A percentile compares a stretch with the other conserved stretches of the same genome.
Evolutionary conservation across 1,140 invertebrate genomes (phyloP).

Genomic region (Solenopsis fugax): DNA sequence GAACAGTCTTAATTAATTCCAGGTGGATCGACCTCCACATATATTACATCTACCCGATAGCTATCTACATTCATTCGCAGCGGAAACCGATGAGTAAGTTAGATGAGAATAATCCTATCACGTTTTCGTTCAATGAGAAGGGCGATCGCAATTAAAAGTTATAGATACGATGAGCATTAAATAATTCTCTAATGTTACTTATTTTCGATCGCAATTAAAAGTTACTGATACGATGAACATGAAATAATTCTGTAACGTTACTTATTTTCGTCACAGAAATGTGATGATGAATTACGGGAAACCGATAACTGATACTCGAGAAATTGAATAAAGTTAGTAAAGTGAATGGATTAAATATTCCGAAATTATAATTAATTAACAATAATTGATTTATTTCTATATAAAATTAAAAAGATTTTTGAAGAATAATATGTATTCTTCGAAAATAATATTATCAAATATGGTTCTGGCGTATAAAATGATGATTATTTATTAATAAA

Average conservation of each 20-base stretch:
- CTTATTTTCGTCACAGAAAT: conserved; percentile 1
- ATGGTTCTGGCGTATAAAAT: too few species aligned
- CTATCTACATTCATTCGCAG: conserved; percentile 60
- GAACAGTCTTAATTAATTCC: conserved; percentile 73
- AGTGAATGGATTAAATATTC: background rate
- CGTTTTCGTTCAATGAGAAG: conserved; percentile 38
- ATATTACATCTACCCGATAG: conserved; percentile 70
- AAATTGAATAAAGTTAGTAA: conserved; percentile 1
- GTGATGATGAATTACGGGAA: background rate
- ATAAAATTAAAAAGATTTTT: too few species aligned
- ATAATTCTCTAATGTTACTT: conserved; percentile 34
- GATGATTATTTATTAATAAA: too few species aligned
- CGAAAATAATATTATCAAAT: too few species aligned
- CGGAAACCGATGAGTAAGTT: conserved; percentile 53
- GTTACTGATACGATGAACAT: background rate
- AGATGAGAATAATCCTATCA: conserved; percentile 60
- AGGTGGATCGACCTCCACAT: conserved; percentile 63
- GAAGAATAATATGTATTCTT: too few species aligned
- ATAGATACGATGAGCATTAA: conserved; percentile 33
- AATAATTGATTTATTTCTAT: too few species aligned
- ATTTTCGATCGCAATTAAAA: conserved; percentile 48
- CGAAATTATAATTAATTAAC: too few species aligned
- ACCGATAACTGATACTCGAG: background rate
- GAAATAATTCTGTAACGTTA: conserved; percentile 40
- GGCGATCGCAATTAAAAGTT: conserved; percentile 55